phyloP scores from a whole-genome alignment of 1,140 invertebrate species.

The Olivierus martensii region DNA sequence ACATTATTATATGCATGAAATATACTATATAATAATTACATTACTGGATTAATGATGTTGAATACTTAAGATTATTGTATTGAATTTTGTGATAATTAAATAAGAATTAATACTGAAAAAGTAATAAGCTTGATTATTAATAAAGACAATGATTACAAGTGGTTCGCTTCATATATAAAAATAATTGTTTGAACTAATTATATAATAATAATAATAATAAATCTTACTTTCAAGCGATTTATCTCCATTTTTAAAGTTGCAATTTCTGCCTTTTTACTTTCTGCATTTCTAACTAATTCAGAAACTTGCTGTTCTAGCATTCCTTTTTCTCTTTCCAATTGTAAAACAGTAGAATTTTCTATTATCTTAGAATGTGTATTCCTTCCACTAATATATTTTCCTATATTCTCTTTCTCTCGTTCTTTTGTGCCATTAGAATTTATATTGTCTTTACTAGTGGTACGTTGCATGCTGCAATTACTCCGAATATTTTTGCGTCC shows the following conservation, averaged over 20 bases:
- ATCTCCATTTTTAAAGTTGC: constrained; percentile 27
- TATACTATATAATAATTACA: no score
- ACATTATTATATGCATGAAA: no score
- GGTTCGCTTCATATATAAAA: no score
- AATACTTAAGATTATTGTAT: no score
- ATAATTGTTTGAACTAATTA: no score
- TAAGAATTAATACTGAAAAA: no score
- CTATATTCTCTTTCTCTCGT: neutral
- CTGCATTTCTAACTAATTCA: constrained; percentile 30
- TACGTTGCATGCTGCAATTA: neutral
- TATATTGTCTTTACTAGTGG: neutral
- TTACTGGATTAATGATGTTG: no score
- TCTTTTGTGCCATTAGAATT: neutral
- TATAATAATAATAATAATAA: neutral
- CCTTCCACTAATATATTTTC: neutral
- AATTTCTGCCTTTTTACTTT: constrained; percentile 26
- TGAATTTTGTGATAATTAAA: no score
- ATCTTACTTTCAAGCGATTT: constrained; percentile 24
- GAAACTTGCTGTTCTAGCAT: constrained; percentile 36
- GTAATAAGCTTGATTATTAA: no score
- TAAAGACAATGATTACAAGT: no score
- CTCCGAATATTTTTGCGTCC: no score
- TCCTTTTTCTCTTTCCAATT: constrained; percentile 35
- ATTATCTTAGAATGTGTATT: no score
- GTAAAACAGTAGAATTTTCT: neutral